Conservation (phyloP, 2,888 invertebrate genomes). For the Lacanobia oleracea region DNA sequence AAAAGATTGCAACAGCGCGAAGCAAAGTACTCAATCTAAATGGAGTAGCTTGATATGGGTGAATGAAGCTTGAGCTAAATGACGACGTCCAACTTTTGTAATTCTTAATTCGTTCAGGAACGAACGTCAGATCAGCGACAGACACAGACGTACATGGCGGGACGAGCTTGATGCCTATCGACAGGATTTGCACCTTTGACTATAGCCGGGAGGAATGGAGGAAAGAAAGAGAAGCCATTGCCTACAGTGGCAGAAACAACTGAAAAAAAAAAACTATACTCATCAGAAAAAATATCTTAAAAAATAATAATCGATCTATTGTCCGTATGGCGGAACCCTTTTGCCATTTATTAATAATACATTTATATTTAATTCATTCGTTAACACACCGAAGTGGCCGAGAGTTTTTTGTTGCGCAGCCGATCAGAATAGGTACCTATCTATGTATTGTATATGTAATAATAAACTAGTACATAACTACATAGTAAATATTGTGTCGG, state of each 20-base stretch:
- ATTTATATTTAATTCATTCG: conserved; percentile 45
- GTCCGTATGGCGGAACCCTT: conserved; percentile 53
- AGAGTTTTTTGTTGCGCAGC: conserved; percentile 56
- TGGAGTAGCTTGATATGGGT: neutral
- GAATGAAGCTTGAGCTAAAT: neutral
- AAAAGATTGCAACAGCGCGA: too few species aligned
- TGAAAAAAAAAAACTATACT: neutral
- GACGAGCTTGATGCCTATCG: too few species aligned
- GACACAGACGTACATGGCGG: too few species aligned
- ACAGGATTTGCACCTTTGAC: too few species aligned
- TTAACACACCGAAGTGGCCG: conserved; percentile 46
- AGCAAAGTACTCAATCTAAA: too few species aligned
- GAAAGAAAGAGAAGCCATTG: too few species aligned
- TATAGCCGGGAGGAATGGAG: too few species aligned
- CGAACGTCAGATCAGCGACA: too few species aligned
- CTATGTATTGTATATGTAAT: conserved; percentile 14
- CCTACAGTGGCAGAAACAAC: neutral
- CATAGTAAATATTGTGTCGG: conserved; percentile 46
- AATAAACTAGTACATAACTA: conserved; percentile 38
- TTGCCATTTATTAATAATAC: conserved; percentile 19
- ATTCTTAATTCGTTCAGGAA: too few species aligned
- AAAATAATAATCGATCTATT: neutral
- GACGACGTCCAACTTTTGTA: too few species aligned
- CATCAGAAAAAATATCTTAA: neutral
- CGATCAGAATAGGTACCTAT: conserved; percentile 28